Evolutionary conservation across 2,113 vertebrate genomes (phyloP), one percentile per base, ranked within the genome.

Genomic region (Polypterus bichir): DNA sequence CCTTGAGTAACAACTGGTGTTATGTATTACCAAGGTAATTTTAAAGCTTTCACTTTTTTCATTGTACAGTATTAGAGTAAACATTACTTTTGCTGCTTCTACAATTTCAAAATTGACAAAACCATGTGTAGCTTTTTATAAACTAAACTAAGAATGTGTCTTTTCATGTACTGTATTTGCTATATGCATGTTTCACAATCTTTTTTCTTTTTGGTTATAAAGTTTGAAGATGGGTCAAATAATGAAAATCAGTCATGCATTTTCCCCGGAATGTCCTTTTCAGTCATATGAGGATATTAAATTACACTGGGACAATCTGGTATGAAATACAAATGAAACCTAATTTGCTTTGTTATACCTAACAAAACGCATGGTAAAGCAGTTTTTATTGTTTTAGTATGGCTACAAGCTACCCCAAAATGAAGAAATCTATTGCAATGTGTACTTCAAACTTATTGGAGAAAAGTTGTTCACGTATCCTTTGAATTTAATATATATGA

Each of bases 181-280:
- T 44, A 11, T 63, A n/a, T 63, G 53, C 48, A 8, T 7, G 9
- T 48, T 48, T 56, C 7, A 48, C 45, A 27, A 27, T 4, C 66
- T 66, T 5, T 61, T 70, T 61, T 46, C 60, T 71, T 75, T 10
- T 51, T 59, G n/a, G 70, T 10, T 9, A 64, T 53, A 4, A 48
- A 96, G 92, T 69, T 93, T 97, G 93, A 97, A 93, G 80, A 94
- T 82, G 76, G 93, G 92, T 53, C 88, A 91, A 68, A 87, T 97
- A 10, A 70, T 89, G 73, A 81, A 60, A 64, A 78, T 97, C 77
- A 85, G 87, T 68, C 88, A 77, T 46, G 61, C 66, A 52, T 70
- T 80, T 48, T 85, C 91, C 10, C 54, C 70, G 65, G 81, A 89
- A 52, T 86, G 87, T 77, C 92, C 88, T 3, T 94, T 94, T 61